phyloP scores from a whole-genome alignment of 2,797 vertebrate species.

The Notamacropus eugenii region DNA sequence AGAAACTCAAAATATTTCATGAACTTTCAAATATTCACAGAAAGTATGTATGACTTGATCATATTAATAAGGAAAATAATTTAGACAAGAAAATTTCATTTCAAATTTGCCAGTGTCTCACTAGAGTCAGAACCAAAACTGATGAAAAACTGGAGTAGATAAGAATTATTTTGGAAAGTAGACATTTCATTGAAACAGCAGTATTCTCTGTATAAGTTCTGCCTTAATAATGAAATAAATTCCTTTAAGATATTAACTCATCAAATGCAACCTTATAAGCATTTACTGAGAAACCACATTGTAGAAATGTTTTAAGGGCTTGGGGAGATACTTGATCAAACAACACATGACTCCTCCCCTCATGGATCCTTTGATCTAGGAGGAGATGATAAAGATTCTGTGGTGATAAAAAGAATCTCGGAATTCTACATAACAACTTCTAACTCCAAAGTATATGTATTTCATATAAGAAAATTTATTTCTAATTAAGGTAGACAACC shows the following conservation, averaged over 20 bases:
- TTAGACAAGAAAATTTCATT: not conserved
- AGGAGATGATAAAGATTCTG: not conserved
- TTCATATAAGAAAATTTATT: not conserved
- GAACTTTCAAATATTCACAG: conserved; percentile 18
- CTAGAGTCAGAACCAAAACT: conserved; percentile 7
- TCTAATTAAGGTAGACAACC: not conserved
- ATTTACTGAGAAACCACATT: not conserved
- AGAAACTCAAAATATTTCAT: conserved; percentile 24
- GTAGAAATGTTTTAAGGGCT: not conserved
- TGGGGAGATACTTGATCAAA: not conserved
- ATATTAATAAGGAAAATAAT: conserved; percentile 18
- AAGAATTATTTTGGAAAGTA: not conserved
- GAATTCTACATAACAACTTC: not conserved
- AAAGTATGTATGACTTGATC: not conserved
- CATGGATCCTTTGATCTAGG: not conserved
- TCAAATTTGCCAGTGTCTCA: not conserved
- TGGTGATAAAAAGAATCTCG: conserved; percentile 33
- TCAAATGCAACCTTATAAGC: not conserved
- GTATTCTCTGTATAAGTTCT: not conserved
- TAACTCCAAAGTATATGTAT: conserved; percentile 22
- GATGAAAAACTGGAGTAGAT: not conserved
- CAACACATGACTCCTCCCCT: not conserved
- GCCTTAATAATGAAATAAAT: conserved; percentile 42
- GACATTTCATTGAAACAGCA: not conserved
- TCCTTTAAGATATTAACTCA: not conserved